These are phyloP conservation scores for Heliconius melpomene DNA, from an alignment of 1,140 invertebrate species.

Conservation along the genomic window DNA sequence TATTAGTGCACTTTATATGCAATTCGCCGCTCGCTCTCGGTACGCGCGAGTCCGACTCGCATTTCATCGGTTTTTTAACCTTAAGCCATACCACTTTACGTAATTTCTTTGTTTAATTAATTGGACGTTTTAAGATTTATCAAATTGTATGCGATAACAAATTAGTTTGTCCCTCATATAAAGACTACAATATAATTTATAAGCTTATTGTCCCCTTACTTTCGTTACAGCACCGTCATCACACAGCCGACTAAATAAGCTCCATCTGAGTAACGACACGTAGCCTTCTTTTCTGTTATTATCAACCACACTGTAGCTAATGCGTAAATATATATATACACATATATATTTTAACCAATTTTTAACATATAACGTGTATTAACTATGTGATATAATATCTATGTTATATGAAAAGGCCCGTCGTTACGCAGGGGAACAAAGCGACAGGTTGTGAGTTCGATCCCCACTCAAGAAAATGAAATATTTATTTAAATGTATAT, in stretches of 20 bases:
- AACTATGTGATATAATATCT: no score
- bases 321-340: background rate
- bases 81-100: background rate
- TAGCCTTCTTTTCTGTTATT: background rate
- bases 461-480: no score
- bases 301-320: background rate
- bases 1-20: no score
- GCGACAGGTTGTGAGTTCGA: no score
- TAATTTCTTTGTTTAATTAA: background rate
- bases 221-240: background rate
- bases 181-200: background rate
- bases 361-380: background rate
- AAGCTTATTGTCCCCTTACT: background rate
- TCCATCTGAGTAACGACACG: slow-evolving; percentile 8
- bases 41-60: no score
- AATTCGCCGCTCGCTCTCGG: no score
- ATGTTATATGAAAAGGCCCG: no score
- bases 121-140: background rate
- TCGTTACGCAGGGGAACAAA: no score
- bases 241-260: background rate
- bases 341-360: background rate
- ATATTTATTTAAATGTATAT: no score
- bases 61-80: no score
- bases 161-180: background rate
- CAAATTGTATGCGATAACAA: background rate